Conservation (phyloP, 1,140 invertebrate genomes). For the Musca domestica region DNA sequence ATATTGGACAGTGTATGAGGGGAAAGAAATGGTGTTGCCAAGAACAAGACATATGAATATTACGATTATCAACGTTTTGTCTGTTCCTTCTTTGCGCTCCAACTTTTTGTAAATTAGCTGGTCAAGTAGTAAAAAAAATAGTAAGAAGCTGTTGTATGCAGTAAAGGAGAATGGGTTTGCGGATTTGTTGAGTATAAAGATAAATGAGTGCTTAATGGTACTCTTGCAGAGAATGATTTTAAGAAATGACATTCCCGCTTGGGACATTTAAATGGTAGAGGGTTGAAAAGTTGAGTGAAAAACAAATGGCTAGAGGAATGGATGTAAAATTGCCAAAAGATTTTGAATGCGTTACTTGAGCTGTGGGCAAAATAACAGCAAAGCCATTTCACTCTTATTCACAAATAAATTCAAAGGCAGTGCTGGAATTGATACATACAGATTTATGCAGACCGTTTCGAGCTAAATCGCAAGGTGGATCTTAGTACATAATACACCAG, state of each 20-base stretch:
- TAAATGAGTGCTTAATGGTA: neutral
- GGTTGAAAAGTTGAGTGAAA: neutral
- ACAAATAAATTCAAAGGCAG: neutral
- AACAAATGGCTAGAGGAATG: constrained; percentile 1
- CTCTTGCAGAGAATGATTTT: neutral
- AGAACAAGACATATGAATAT: constrained; percentile 14
- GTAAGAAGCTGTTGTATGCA: neutral
- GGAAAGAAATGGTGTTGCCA: neutral
- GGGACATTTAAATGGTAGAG: neutral
- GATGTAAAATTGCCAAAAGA: constrained; percentile 2
- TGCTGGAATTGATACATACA: too few relatives aligned
- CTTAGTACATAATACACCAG: constrained; percentile 28
- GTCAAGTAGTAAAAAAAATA: neutral
- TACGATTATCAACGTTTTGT: neutral
- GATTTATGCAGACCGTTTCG: too few relatives aligned
- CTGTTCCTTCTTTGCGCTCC: constrained; percentile 11
- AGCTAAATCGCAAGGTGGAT: neutral
- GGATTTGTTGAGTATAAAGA: neutral
- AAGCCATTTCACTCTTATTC: neutral
- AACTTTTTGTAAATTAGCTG: too few relatives aligned
- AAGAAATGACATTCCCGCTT: neutral
- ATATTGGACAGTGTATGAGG: constrained; percentile 13
- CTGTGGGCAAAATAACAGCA: neutral
- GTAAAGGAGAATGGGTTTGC: neutral
- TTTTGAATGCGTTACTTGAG: constrained; percentile 12